Percentiles rank a stretch among this genome's conserved stretches.
These are phyloP conservation scores for Dicyrtomina minuta DNA, from an alignment of 2,888 invertebrate species.

Conservation along the genomic window DNA sequence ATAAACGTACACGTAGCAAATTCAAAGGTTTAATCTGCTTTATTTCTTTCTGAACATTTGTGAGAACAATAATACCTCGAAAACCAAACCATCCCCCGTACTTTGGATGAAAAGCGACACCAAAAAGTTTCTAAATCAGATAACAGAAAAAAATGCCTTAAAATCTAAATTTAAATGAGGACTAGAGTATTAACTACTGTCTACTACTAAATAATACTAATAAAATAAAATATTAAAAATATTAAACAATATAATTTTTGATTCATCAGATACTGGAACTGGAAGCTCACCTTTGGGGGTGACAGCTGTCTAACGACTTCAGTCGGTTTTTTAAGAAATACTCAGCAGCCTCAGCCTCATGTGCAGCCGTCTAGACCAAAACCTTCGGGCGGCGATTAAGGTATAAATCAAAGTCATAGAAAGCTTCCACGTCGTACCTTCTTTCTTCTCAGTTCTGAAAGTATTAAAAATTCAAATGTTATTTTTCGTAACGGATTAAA, in stretches of 20 bases:
- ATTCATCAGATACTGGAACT: background rate
- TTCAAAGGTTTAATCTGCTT: conserved; percentile 24
- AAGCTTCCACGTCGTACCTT: conserved; percentile 37
- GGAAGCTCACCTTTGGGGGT: conserved; percentile 13
- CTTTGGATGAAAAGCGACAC: conserved; percentile 59
- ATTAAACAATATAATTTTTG: too few species aligned
- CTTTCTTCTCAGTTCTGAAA: conserved; percentile 36
- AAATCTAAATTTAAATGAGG: background rate
- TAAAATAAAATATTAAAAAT: too few species aligned
- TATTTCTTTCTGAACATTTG: conserved; percentile 45
- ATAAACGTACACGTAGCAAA: conserved; percentile 39
- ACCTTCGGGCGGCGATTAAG: conserved; percentile 59
- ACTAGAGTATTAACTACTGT: too few species aligned
- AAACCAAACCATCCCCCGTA: conserved; percentile 63
- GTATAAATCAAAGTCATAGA: conserved; percentile 61
- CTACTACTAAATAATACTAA: background rate
- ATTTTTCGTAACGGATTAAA: background rate
- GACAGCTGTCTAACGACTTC: background rate
- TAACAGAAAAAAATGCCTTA: background rate
- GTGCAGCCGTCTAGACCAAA: conserved; percentile 61
- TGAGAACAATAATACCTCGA: conserved; percentile 58
- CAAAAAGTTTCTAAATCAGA: conserved; percentile 56
- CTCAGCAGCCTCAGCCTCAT: conserved; percentile 60
- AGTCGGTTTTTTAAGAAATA: conserved; percentile 56
- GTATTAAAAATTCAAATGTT: background rate